phyloP scores from a whole-genome alignment of 2,797 vertebrate genomes.

The Sphaeramia orbicularis region DNA sequence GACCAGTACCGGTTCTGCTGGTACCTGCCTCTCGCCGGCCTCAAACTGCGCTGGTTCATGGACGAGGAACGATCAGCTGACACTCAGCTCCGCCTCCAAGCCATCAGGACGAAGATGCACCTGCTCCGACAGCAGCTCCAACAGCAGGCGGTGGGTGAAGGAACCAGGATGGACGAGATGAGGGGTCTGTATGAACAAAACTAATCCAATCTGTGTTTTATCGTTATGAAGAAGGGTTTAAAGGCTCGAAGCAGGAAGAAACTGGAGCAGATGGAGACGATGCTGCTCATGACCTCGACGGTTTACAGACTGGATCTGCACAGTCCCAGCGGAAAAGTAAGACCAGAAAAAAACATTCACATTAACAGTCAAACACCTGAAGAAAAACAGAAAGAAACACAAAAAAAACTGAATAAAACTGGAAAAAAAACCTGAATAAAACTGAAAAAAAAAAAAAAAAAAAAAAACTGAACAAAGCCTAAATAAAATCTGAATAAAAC shows the following conservation, averaged over 20 bases:
- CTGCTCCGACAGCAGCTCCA: slow-evolving; percentile 73
- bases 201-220: slow-evolving; percentile 9
- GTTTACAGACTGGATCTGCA: slow-evolving; percentile 79
- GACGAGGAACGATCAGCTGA: slow-evolving; percentile 61
- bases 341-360: no score
- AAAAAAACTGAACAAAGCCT: no score
- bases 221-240: slow-evolving; percentile 39
- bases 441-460: no score
- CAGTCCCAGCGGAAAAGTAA: slow-evolving; percentile 81
- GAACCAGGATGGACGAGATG: no score
- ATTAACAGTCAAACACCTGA: no score
- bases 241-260: slow-evolving; percentile 75
- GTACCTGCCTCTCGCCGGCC: slow-evolving; percentile 82
- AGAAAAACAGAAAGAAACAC: no score
- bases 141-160: slow-evolving; percentile 71
- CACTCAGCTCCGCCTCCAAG: slow-evolving; percentile 69
- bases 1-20: slow-evolving; percentile 85
- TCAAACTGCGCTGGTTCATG: slow-evolving; percentile 72
- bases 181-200: fast-evolving
- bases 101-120: slow-evolving; percentile 77
- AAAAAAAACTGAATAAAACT: no score
- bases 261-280: slow-evolving; percentile 81
- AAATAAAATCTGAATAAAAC: no score
- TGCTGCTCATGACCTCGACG: slow-evolving; percentile 75
- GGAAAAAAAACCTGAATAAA: no score